phyloP scores from a whole-genome alignment of 2,888 invertebrate species.

The Antheraea assamensis region DNA sequence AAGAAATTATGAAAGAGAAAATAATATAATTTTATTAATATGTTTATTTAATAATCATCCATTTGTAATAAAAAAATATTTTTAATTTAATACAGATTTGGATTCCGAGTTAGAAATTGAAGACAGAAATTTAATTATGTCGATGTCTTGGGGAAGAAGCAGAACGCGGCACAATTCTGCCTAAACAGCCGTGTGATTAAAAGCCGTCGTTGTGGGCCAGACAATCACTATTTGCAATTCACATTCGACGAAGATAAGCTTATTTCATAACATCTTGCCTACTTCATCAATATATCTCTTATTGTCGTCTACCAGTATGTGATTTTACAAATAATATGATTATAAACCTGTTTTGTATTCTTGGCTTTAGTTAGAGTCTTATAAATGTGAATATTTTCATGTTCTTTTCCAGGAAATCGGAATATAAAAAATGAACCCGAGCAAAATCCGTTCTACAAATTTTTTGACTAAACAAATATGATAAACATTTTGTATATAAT shows the following conservation, averaged over 20 bases:
- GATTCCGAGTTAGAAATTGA: conserved; percentile 47
- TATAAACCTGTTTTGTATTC: neutral
- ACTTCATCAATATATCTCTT: conserved; percentile 7
- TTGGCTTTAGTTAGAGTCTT: neutral
- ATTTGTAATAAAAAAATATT: neutral
- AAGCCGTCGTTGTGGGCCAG: conserved; percentile 47
- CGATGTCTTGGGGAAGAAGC: conserved; percentile 48
- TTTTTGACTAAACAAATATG: neutral
- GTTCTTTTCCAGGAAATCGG: neutral
- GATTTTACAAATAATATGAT: neutral
- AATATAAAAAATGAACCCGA: neutral
- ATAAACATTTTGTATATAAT: too few species aligned
- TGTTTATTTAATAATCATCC: neutral
- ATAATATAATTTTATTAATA: too few species aligned
- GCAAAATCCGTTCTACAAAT: neutral
- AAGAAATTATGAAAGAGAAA: too few species aligned
- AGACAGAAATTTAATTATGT: conserved; percentile 59
- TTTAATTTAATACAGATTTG: conserved; percentile 35
- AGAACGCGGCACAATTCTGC: conserved; percentile 48
- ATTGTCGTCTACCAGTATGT: neutral
- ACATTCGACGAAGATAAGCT: conserved; percentile 23
- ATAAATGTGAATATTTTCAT: neutral
- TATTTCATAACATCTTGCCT: conserved; percentile 10
- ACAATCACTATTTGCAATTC: conserved; percentile 65
- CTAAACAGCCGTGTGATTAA: conserved; percentile 64